A percentile compares a stretch with the other conserved stretches of the same genome.
These are phyloP conservation scores for Neoseiulus cucumeris DNA, from an alignment of 1,140 invertebrate species.

Conservation along the genomic window DNA sequence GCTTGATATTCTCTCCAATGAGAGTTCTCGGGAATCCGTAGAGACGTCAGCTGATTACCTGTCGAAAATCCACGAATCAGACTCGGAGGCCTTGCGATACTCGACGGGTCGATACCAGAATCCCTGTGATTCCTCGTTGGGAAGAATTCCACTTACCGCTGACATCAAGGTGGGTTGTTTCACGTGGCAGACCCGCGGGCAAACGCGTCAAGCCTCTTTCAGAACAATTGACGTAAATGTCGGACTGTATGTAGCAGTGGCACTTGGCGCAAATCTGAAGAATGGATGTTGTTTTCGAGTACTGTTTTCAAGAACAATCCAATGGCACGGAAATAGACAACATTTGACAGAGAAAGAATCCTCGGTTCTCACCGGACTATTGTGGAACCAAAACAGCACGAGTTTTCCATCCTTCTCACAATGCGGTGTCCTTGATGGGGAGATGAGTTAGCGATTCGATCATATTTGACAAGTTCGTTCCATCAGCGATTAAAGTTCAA, in stretches of 20 bases:
- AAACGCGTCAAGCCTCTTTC: background rate
- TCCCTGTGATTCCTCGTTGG: background rate
- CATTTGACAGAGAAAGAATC: background rate
- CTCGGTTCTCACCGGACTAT: background rate
- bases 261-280: background rate
- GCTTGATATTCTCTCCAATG: background rate
- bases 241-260: background rate
- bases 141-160: background rate
- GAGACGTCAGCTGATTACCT: background rate
- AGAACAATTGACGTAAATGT: background rate
- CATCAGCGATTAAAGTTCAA: too few species aligned
- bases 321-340: too few species aligned
- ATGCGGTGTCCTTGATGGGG: background rate
- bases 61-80: background rate
- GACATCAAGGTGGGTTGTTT: background rate
- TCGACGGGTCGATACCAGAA: background rate
- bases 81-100: background rate
- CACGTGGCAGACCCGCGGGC: background rate
- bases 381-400: slow-evolving; percentile 4
- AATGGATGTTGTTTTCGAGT: too few species aligned
- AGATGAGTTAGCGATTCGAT: too few species aligned
- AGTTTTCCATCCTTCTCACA: background rate
- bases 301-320: too few species aligned
- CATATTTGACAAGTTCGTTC: too few species aligned
- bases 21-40: background rate